These are phyloP conservation scores for Ciconia stormi DNA, from an alignment of 2,113 vertebrate genomes.

Conservation along the genomic window DNA sequence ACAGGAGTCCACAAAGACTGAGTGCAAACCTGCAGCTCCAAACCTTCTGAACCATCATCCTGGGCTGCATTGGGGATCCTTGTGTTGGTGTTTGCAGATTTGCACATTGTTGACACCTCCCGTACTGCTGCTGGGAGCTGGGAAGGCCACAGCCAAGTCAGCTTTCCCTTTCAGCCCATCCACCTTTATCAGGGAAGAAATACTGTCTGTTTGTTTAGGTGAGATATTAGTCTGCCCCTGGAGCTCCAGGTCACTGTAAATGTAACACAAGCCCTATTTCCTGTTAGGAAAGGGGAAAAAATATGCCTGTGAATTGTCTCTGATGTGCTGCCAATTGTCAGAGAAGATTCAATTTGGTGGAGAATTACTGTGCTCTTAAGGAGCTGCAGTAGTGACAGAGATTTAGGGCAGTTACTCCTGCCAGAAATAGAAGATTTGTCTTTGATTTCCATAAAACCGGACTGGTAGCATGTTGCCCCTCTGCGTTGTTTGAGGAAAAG, in stretches of 20 bases:
- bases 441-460: not conserved
- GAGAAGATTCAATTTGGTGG: constrained; percentile 64
- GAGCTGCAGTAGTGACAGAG: constrained; percentile 7
- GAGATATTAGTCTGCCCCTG: constrained; percentile 65
- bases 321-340: constrained; percentile 72
- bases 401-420: constrained; percentile 48
- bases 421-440: constrained; percentile 45
- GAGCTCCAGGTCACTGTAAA: constrained; percentile 71
- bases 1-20: not conserved
- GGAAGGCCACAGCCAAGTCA: not conserved
- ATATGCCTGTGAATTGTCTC: constrained; percentile 57
- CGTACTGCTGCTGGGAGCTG: not conserved
- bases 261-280: constrained; percentile 66
- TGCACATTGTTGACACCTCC: not conserved
- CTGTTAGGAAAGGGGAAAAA: constrained; percentile 68
- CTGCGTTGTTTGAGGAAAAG: accelerated
- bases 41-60: not conserved
- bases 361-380: constrained; percentile 50
- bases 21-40: not conserved
- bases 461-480: not conserved
- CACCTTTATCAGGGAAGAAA: constrained; percentile 46
- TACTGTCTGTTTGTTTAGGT: constrained; percentile 71
- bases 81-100: not conserved
- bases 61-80: not conserved
- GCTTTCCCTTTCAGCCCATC: constrained; percentile 31